phyloP scores from a whole-genome alignment of 2,113 vertebrate species.

The Copsychus sechellarum region DNA sequence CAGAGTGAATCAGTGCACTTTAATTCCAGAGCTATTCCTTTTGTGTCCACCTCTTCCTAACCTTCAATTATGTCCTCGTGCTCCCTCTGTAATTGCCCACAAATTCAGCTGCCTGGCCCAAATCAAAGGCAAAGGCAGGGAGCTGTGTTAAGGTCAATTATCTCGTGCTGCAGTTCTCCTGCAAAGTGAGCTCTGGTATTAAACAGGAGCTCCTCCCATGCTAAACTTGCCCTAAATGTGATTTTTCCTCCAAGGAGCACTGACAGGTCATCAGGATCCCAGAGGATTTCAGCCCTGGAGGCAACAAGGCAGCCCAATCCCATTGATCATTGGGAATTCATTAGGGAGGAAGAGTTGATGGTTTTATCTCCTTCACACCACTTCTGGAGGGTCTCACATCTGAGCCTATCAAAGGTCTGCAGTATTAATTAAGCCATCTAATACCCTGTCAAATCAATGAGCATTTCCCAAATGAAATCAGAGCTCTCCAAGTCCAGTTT shows the following conservation, averaged over 20 bases:
- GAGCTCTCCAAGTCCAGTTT: background rate
- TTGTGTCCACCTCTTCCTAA: slow-evolving; percentile 3
- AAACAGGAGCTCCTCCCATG: background rate
- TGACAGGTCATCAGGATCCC: background rate
- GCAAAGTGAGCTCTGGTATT: slow-evolving; percentile 13
- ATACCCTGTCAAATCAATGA: background rate
- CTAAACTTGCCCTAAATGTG: background rate
- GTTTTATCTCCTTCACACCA: background rate
- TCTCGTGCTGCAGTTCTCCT: background rate
- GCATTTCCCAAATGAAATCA: background rate
- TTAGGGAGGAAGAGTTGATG: background rate
- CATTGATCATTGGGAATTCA: background rate
- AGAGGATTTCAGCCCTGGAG: background rate
- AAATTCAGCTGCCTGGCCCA: slow-evolving; percentile 13
- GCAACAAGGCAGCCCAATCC: background rate
- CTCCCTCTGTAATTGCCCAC: slow-evolving; percentile 50
- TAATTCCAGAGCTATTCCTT: slow-evolving; percentile 19
- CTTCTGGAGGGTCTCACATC: background rate
- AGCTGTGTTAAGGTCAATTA: slow-evolving; percentile 30
- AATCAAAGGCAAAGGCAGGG: slow-evolving; percentile 22
- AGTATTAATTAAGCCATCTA: slow-evolving; percentile 33
- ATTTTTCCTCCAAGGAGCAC: background rate
- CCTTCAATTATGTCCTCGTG: slow-evolving; percentile 44
- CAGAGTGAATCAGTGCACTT: background rate
- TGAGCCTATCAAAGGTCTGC: background rate